These are phyloP conservation scores for Hiodon tergisus DNA, from an alignment of 2,113 vertebrate species.

Conservation along the genomic window DNA sequence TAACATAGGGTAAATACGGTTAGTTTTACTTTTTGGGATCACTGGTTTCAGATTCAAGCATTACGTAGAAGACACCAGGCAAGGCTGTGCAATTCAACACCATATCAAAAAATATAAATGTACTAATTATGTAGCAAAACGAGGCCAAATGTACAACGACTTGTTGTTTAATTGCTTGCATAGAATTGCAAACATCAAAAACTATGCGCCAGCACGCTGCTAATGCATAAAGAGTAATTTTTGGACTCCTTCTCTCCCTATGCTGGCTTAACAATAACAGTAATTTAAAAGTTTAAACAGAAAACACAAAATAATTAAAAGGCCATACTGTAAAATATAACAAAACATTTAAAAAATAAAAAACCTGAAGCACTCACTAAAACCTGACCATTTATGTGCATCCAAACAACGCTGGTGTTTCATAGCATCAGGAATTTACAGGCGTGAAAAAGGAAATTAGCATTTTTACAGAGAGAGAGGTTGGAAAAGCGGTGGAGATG, in stretches of 20 bases:
- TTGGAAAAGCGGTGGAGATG: too few relatives aligned
- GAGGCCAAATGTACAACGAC: too few relatives aligned
- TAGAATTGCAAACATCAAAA: too few relatives aligned
- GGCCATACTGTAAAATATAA: slow-evolving; percentile 40
- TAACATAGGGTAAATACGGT: too few relatives aligned
- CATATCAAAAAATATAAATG: too few relatives aligned
- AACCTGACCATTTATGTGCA: slow-evolving; percentile 48
- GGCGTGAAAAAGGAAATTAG: slow-evolving; percentile 11
- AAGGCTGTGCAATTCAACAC: neutral
- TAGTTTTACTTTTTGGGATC: too few relatives aligned
- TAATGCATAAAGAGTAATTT: too few relatives aligned
- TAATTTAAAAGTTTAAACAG: neutral
- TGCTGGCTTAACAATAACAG: neutral
- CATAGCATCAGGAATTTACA: slow-evolving; percentile 63
- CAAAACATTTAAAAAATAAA: slow-evolving; percentile 28
- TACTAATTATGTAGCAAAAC: too few relatives aligned
- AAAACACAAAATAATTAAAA: slow-evolving; percentile 36
- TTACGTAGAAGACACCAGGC: neutral
- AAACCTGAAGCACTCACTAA: slow-evolving; percentile 25
- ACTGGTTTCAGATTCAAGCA: neutral
- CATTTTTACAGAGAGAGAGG: slow-evolving; percentile 18
- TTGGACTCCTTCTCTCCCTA: too few relatives aligned
- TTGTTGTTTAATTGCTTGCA: too few relatives aligned
- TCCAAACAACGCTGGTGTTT: slow-evolving; percentile 34
- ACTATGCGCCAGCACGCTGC: too few relatives aligned